Evolutionary conservation across 2,888 invertebrate species (phyloP), one percentile per base, ranked within the genome.

Genomic region (Hemicrepidius hirtus): DNA sequence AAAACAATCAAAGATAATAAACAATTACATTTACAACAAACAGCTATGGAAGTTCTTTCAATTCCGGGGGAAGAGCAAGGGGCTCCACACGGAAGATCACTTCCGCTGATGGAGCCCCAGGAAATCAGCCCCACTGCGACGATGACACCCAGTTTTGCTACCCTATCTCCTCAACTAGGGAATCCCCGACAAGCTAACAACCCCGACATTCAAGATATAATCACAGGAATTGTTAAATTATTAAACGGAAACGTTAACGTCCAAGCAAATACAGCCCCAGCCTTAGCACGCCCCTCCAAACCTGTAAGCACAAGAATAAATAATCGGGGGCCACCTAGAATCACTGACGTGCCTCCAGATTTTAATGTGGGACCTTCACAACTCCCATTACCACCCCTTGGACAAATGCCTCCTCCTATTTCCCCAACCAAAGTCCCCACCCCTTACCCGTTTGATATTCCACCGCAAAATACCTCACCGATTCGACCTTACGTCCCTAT

Each of bases 201-300:
- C 84, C 91, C 93, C 41, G 96, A 96, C 82, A 95, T 97, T 69
- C 95, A 96, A 84, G 96, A 97, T 81, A 96, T 97, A 32, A 95
- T 97, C 37, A 95, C 95, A 1, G 96, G 96, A 7, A 93, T 97
- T 59, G 96, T 96, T 0, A 96, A 96, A 84, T 85, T 97, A 10
- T 87, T 97, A 0, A 96, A 97, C 76, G 96, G 96, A 0, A 96
- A 96, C 80, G 95, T 95, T 0, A 95, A 95, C 80, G 94, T 95
- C 0, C 94, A 92, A 83, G 93, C 93, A 0, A 94, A 94, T 77
- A 92, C 93, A 0, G 92, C 91, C 68, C 86, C 89, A 2, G 78
- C 80, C 32, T 82, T 77, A 35, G 86, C 87, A 12, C 88, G 94
- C 69, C 92, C 92, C 1, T 82, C 89, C 12, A 87, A 94, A 12